Conservation (phyloP, 2,797 vertebrate species). For the Labroides dimidiatus region DNA sequence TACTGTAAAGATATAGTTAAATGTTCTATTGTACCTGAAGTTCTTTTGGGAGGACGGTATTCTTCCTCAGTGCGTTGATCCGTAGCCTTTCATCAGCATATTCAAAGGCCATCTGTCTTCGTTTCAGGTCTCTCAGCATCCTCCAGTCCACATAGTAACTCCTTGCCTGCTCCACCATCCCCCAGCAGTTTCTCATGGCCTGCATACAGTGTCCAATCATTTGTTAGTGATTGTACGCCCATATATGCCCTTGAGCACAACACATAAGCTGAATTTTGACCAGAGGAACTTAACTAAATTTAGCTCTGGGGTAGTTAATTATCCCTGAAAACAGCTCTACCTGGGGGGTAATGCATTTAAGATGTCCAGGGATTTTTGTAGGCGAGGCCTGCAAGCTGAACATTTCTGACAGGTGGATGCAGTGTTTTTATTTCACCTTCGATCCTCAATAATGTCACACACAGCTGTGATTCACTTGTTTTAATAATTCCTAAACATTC, state of each 20-base stretch:
- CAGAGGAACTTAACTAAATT: no score
- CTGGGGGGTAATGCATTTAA: no score
- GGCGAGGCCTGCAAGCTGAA: no score
- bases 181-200: constrained; percentile 77
- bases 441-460: no score
- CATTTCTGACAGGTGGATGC: no score
- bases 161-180: constrained; percentile 81
- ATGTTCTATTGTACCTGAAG: constrained; percentile 85
- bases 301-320: no score
- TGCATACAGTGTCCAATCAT: constrained; percentile 49
- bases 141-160: constrained; percentile 93
- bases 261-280: background rate
- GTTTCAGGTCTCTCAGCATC: constrained; percentile 95
- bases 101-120: constrained; percentile 91
- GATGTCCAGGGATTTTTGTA: no score
- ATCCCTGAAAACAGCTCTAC: no score
- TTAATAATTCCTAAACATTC: no score
- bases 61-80: constrained; percentile 95
- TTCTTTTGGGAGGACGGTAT: constrained; percentile 92
- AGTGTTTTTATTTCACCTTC: no score
- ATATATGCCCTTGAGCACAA: background rate
- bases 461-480: no score
- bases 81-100: constrained; percentile 91
- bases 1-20: background rate
- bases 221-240: background rate